Evolutionary conservation across 2,888 invertebrate species (phyloP), one percentile per base, ranked within the genome.

Genomic region (Nowickia ferox): DNA sequence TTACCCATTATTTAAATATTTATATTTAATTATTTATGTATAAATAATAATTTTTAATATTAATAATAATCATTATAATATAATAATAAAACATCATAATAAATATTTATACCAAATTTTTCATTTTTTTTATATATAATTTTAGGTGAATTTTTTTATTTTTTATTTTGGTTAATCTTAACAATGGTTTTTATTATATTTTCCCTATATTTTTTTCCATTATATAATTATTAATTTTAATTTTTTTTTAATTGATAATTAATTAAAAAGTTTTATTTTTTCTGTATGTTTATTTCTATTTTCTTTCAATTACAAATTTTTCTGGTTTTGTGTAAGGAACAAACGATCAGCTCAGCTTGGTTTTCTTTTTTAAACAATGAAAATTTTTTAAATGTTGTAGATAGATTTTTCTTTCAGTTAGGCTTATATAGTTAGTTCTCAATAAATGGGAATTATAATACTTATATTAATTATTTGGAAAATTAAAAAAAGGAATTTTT

Each of bases 21-120:
- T 89, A 81, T 86, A 71, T 84, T 84, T 82, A 61, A 22, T 82
- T 63, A 68, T 87, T 74, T 81, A 78, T 72, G 55, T 87, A 82
- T 86, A 84, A 76, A 85, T 84, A 84, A 83, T 83, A 80, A 79
- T 84, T 80, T 84, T 79, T 82, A 72, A 81, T 86, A 89, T 89
- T 89, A 91, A 88, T 90, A 90, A 88, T 90, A 90, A 90, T 91
- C 89, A 53, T 82, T 90, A 87, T 87, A 87, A 83, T 87, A 87
- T 84, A 90, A 86, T 87, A 87, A 84, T 86, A 87, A 84, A 90
- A 91, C 91, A 91, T 91, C 89, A 90, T 90, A 90, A 90, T 89
- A 87, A 90, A 90, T 89, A 87, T 89, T 84, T 86, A 84, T 89
- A 91, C 89, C 90, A 89, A 87, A 81, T 81, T 80, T n/a, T 89